A percentile compares a stretch with the other conserved stretches of the same genome.
These are phyloP conservation scores for Chrysopilus asiliformis DNA, from an alignment of 2,888 invertebrate genomes.

Conservation along the genomic window DNA sequence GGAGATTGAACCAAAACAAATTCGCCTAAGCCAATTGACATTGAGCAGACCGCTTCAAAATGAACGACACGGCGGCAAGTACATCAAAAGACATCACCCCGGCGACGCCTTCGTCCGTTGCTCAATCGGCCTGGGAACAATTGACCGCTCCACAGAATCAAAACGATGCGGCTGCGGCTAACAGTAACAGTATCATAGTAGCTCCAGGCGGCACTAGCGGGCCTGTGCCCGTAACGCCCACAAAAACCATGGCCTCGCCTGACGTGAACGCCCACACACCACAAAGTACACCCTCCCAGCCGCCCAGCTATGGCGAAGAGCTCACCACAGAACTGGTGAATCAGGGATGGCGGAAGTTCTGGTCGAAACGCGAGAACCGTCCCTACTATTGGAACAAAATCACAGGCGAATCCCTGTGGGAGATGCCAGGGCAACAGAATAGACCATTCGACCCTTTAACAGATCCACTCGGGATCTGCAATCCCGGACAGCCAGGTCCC, in stretches of 20 bases:
- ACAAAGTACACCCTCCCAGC: slow-evolving; percentile 27
- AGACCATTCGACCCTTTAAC: slow-evolving; percentile 78
- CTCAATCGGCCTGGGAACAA: slow-evolving; percentile 35
- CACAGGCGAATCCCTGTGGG: slow-evolving; percentile 95
- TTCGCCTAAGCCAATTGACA: too few species aligned
- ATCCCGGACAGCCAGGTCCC: slow-evolving; percentile 25
- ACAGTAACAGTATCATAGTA: slow-evolving; percentile 9
- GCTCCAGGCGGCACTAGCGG: slow-evolving; percentile 23
- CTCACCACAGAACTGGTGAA: slow-evolving; percentile 40
- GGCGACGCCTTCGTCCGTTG: slow-evolving; percentile 17
- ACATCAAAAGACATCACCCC: slow-evolving; percentile 17
- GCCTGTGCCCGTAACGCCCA: slow-evolving; percentile 31
- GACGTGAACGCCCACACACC: slow-evolving; percentile 32
- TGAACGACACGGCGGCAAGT: slow-evolving; percentile 24
- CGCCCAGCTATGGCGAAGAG: slow-evolving; percentile 32
- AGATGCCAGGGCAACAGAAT: slow-evolving; percentile 63
- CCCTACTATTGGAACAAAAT: slow-evolving; percentile 95
- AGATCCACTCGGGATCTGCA: slow-evolving; percentile 76
- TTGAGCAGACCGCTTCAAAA: slow-evolving; percentile 9
- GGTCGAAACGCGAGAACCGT: slow-evolving; percentile 89
- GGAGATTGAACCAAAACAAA: too few species aligned
- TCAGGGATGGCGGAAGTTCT: slow-evolving; percentile 93
- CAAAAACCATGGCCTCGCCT: slow-evolving; percentile 27
- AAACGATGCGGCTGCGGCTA: slow-evolving; percentile 17
- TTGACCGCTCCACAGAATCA: slow-evolving; percentile 28